Conservation (phyloP, 2,888 invertebrate species). For the Diabrotica balteata region DNA sequence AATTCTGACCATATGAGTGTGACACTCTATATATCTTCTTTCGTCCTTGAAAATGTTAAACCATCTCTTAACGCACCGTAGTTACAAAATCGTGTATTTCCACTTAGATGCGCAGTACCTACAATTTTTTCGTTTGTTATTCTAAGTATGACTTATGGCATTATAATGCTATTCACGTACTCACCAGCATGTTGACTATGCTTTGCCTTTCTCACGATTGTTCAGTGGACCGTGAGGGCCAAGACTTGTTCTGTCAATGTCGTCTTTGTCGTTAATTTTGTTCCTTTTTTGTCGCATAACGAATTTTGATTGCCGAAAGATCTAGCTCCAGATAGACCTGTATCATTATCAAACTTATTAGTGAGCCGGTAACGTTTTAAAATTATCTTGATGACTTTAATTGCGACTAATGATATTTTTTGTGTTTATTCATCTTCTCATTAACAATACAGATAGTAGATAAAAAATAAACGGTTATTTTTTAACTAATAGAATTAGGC, state of each 20-base stretch:
- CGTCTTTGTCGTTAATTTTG: constrained; percentile 22
- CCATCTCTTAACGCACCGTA: background rate
- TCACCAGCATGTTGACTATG: constrained; percentile 26
- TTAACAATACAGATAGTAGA: background rate
- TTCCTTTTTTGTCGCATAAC: constrained; percentile 15
- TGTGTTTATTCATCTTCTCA: background rate
- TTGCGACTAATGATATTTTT: background rate
- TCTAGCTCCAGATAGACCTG: constrained; percentile 3
- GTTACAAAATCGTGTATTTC: background rate
- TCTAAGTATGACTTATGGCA: constrained; percentile 17
- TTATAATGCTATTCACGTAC: constrained; percentile 26
- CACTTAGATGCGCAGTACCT: background rate
- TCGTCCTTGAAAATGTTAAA: background rate
- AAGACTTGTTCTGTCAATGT: constrained; percentile 42
- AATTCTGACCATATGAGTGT: background rate
- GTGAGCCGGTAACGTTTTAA: background rate
- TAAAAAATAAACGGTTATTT: too few relatives aligned
- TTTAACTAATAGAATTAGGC: too few relatives aligned
- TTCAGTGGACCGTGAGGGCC: constrained; percentile 47
- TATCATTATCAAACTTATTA: constrained; percentile 1
- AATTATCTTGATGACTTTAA: background rate
- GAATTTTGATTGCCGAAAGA: constrained; percentile 19
- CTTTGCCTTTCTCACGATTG: constrained; percentile 52
- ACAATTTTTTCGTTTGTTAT: constrained; percentile 6
- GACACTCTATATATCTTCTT: background rate